Evolutionary conservation across 53 echinoderm and acorn worm genomes (phyloP).

Genomic region (Arbacia lixula): DNA sequence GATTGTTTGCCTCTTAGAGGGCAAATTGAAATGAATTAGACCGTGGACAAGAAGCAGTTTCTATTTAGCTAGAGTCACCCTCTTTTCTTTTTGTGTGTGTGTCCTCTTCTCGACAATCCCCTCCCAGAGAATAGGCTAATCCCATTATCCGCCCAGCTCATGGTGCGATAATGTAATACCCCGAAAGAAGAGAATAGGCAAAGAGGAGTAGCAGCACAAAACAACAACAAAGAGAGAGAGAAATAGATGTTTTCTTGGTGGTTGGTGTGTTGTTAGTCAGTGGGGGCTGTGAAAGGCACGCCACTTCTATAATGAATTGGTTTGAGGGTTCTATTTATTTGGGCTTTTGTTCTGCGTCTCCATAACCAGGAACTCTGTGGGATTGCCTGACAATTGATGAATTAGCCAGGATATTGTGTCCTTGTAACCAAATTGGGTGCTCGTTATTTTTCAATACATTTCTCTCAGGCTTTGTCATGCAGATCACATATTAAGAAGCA

Average conservation of each 20-base stretch:
- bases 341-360: slow-evolving; percentile 4
- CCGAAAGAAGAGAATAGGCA: slow-evolving; percentile 1
- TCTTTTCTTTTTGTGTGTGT: not conserved
- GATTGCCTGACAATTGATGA: slow-evolving; percentile 34
- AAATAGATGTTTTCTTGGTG: not conserved
- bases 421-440: not conserved
- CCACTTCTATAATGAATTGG: slow-evolving; percentile 48
- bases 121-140: slow-evolving; percentile 33
- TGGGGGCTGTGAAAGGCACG: slow-evolving; percentile 22
- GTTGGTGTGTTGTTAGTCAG: not conserved
- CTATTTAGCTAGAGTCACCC: slow-evolving; percentile 31
- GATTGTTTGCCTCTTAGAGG: slow-evolving; percentile 19
- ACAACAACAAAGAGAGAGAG: slow-evolving; percentile 4
- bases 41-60: slow-evolving; percentile 23
- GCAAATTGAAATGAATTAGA: slow-evolving; percentile 54
- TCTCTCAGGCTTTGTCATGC: slow-evolving; percentile 7
- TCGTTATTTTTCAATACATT: slow-evolving; percentile 22
- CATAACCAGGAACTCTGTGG: slow-evolving; percentile 18
- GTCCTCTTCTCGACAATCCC: slow-evolving; percentile 15
- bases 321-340: slow-evolving; percentile 50
- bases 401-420: slow-evolving; percentile 34
- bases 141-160: slow-evolving; percentile 17
- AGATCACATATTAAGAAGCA: not conserved
- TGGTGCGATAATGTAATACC: slow-evolving; percentile 42
- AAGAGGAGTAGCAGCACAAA: not conserved